phyloP scores from a whole-genome alignment of 2,797 vertebrate genomes.

The Myiothlypis chrysogaster region DNA sequence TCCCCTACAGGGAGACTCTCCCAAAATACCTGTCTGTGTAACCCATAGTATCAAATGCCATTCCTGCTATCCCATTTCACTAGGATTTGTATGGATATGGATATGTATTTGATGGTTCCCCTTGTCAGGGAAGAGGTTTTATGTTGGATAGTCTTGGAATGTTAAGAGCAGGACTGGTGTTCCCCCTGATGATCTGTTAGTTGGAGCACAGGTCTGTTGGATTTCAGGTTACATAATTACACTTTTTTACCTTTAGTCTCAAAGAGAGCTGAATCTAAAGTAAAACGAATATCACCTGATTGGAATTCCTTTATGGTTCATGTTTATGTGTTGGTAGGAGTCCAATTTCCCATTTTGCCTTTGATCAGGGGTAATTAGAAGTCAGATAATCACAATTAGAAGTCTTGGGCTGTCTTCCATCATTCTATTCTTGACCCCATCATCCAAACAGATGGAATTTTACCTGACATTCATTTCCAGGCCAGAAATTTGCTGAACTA shows the following conservation, averaged over 20 bases:
- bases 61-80: not conserved
- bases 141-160: not conserved
- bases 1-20: not conserved
- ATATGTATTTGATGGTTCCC: not conserved
- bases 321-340: constrained; percentile 60
- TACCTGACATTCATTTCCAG: constrained; percentile 72
- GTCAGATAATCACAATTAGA: constrained; percentile 70
- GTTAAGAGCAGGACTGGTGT: not conserved
- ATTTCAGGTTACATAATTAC: constrained; percentile 51
- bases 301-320: constrained; percentile 65
- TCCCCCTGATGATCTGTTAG: constrained; percentile 8
- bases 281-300: constrained; percentile 60
- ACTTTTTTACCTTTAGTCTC: constrained; percentile 50
- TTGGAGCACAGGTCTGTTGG: not conserved
- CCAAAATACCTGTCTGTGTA: rapidly evolving
- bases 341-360: constrained; percentile 72
- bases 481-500: constrained; percentile 68
- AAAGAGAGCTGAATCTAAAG: constrained; percentile 44
- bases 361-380: constrained; percentile 75
- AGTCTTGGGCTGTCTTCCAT: constrained; percentile 69
- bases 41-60: not conserved
- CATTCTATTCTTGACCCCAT: constrained; percentile 64
- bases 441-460: constrained; percentile 67
- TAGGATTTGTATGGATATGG: not conserved
- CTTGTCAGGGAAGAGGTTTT: not conserved